phyloP scores from a whole-genome alignment of 2,113 vertebrate genomes.

The Sinocyclocheilus maitianheensis region DNA sequence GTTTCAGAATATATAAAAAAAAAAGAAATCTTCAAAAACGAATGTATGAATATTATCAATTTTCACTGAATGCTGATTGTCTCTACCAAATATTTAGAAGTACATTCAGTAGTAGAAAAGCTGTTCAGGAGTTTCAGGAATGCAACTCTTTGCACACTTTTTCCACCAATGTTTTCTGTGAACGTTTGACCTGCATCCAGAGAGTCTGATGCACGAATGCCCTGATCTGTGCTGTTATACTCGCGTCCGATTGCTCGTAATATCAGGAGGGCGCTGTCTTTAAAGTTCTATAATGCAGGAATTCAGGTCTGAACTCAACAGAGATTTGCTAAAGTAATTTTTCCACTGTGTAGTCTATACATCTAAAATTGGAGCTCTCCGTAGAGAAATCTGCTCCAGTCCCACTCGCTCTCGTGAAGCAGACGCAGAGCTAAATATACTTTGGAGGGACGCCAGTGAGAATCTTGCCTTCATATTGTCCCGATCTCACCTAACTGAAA shows the following conservation, averaged over 20 bases:
- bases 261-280: not conserved
- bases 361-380: conserved; percentile 27
- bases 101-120: not conserved
- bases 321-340: conserved; percentile 19
- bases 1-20: no score
- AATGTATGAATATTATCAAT: not conserved
- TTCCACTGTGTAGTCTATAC: not conserved
- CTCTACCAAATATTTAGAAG: not conserved
- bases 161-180: not conserved
- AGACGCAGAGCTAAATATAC: conserved; percentile 69
- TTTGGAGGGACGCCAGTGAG: conserved; percentile 66
- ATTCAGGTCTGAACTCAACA: conserved; percentile 13
- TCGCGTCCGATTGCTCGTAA: not conserved
- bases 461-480: conserved; percentile 62
- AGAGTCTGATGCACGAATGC: not conserved
- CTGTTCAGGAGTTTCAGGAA: not conserved
- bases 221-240: no score
- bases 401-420: conserved; percentile 51
- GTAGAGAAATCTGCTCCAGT: conserved; percentile 39
- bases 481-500: not conserved
- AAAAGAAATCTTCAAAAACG: not conserved
- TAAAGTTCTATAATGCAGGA: not conserved
- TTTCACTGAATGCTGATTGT: no score
- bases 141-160: not conserved
- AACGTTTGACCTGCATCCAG: not conserved